phyloP scores from a whole-genome alignment of 2,888 invertebrate species.

The Calliphora vomitoria region DNA sequence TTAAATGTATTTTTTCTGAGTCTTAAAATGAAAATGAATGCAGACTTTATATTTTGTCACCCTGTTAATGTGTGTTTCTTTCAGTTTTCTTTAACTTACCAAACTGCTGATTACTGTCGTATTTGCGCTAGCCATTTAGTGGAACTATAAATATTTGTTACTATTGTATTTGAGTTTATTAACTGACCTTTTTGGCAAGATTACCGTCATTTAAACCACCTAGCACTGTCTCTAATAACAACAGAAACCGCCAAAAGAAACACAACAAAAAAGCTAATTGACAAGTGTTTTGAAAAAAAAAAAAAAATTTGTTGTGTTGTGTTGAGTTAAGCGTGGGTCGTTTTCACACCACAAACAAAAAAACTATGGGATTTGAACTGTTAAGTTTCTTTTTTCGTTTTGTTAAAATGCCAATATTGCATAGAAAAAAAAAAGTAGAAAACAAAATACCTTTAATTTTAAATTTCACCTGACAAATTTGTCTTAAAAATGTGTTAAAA shows the following conservation, averaged over 20 bases:
- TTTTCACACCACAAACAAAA: slow-evolving; percentile 15
- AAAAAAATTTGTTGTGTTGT: slow-evolving; percentile 8
- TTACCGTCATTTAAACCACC: slow-evolving; percentile 43
- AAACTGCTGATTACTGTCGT: not conserved
- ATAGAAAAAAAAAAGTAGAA: not conserved
- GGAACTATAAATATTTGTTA: slow-evolving; percentile 16
- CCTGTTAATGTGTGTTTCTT: not conserved
- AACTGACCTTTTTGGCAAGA: slow-evolving; percentile 54
- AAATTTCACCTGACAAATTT: slow-evolving; percentile 12
- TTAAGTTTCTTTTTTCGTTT: slow-evolving; percentile 21
- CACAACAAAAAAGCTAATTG: slow-evolving; percentile 20
- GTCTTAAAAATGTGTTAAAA: not conserved
- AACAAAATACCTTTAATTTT: not conserved
- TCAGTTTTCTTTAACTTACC: not conserved
- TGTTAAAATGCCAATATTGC: slow-evolving; percentile 9
- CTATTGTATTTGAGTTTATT: slow-evolving; percentile 46
- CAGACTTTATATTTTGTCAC: not conserved
- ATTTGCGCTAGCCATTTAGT: slow-evolving; percentile 9
- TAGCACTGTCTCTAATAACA: not conserved
- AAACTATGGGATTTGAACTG: not conserved
- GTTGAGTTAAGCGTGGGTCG: slow-evolving; percentile 31
- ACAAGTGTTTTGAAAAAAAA: slow-evolving; percentile 40
- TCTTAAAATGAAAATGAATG: no score
- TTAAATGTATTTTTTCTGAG: not conserved
- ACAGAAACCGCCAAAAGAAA: not conserved